These are phyloP conservation scores for Lacanobia oleracea DNA, from an alignment of 2,888 invertebrate genomes.

Conservation along the genomic window DNA sequence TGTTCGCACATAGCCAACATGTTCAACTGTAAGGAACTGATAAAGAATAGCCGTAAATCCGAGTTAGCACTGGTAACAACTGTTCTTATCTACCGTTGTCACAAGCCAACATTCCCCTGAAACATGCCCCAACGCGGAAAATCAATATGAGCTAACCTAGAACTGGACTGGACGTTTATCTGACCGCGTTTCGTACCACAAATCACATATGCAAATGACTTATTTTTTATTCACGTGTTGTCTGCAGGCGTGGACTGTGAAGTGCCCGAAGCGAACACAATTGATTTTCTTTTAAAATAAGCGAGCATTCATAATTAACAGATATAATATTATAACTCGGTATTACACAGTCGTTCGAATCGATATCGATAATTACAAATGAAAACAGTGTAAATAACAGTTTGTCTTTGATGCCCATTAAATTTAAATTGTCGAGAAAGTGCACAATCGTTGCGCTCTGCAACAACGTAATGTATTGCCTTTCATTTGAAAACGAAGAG, in stretches of 20 bases:
- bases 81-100: constrained; percentile 59
- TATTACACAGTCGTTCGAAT: background rate
- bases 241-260: constrained; percentile 35
- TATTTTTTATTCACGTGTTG: constrained; percentile 72
- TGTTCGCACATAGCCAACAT: constrained; percentile 53
- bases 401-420: constrained; percentile 74
- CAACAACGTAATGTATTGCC: constrained; percentile 79
- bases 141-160: constrained; percentile 68
- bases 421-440: constrained; percentile 80
- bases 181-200: constrained; percentile 65
- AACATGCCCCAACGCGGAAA: constrained; percentile 57
- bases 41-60: constrained; percentile 68
- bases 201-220: constrained; percentile 75
- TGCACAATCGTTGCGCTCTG: constrained; percentile 76
- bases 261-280: constrained; percentile 37
- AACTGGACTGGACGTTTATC: constrained; percentile 61
- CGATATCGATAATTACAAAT: constrained; percentile 44
- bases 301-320: constrained; percentile 3
- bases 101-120: constrained; percentile 39
- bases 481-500: constrained; percentile 85
- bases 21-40: constrained; percentile 62
- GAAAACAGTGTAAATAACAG: constrained; percentile 45
- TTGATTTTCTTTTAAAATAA: constrained; percentile 40
- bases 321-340: background rate
- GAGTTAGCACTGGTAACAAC: constrained; percentile 59